Conservation (phyloP, 2,888 invertebrate genomes). For the Protonemura montana region DNA sequence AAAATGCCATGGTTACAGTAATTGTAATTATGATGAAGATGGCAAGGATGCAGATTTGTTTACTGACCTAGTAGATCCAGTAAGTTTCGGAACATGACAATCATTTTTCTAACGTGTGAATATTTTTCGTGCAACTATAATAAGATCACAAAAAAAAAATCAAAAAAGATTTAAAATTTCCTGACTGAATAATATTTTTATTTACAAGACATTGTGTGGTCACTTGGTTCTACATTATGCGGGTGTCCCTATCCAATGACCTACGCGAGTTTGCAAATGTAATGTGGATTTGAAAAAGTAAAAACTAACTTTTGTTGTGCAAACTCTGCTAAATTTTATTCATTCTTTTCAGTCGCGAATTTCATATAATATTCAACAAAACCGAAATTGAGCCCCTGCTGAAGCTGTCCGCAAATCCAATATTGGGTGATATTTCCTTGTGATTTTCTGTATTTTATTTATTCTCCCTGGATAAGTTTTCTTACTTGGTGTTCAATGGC, state of each 20-base stretch:
- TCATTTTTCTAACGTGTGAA: too few relatives aligned
- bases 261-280: background rate
- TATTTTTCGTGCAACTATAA: too few relatives aligned
- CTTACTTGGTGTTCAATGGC: background rate
- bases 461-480: background rate
- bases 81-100: too few relatives aligned
- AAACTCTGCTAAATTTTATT: background rate
- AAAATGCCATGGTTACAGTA: too few relatives aligned
- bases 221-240: background rate
- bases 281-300: background rate
- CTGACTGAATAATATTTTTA: background rate
- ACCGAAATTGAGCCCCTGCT: background rate
- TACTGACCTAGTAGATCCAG: too few relatives aligned
- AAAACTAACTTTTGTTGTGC: background rate
- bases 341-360: background rate
- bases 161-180: too few relatives aligned
- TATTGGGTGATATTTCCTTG: background rate
- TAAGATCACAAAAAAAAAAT: too few relatives aligned
- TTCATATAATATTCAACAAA: background rate
- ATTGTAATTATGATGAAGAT: too few relatives aligned
- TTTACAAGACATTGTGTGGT: background rate
- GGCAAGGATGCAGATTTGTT: too few relatives aligned
- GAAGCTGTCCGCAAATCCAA: background rate
- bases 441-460: background rate
- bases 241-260: background rate